phyloP scores from a whole-genome alignment of 1,140 invertebrate species.

The Calosoma granatense region DNA sequence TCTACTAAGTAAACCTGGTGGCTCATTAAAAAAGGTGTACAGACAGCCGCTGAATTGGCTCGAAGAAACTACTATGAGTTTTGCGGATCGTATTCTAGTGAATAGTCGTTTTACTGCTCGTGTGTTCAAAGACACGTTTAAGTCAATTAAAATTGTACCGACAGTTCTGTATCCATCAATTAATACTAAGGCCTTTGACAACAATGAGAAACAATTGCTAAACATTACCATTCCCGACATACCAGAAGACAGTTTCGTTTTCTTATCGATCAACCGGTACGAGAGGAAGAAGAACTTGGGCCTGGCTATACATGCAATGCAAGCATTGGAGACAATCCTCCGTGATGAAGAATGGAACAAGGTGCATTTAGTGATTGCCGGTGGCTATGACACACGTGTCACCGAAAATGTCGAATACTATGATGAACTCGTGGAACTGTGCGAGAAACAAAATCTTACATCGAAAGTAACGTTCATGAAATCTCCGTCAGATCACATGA shows the following conservation, averaged over 20 bases:
- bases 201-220: constrained; percentile 32
- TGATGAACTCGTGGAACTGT: constrained; percentile 60
- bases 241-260: constrained; percentile 49
- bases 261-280: constrained; percentile 95
- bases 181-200: constrained; percentile 66
- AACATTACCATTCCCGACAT: constrained; percentile 30
- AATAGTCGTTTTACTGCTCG: constrained; percentile 87
- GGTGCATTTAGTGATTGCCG: constrained; percentile 85
- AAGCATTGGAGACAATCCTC: constrained; percentile 47
- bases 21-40: constrained; percentile 68
- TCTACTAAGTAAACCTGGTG: constrained; percentile 60
- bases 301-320: constrained; percentile 73
- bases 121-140: constrained; percentile 79
- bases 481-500: constrained; percentile 77
- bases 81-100: constrained; percentile 82
- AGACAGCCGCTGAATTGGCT: constrained; percentile 82
- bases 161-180: constrained; percentile 92
- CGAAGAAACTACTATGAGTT: constrained; percentile 79
- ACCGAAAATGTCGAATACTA: constrained; percentile 85
- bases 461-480: constrained; percentile 74
- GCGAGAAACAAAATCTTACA: constrained; percentile 52
- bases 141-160: constrained; percentile 50
- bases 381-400: constrained; percentile 89
- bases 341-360: constrained; percentile 44
- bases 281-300: constrained; percentile 93